Conservation (phyloP, 1,140 invertebrate species). For the Druon quercuslanigerum region DNA sequence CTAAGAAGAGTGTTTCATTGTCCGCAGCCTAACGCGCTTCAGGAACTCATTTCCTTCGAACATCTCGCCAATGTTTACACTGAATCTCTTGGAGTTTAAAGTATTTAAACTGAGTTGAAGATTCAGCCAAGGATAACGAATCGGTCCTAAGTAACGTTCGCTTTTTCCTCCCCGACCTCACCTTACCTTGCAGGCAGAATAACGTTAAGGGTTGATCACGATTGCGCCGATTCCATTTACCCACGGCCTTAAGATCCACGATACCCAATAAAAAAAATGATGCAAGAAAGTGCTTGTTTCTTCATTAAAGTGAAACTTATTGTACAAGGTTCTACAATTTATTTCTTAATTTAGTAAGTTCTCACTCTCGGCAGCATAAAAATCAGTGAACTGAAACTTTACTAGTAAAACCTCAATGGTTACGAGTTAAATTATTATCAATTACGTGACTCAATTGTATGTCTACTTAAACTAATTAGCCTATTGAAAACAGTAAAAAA, state of each 20-base stretch:
- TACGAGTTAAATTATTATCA: not conserved
- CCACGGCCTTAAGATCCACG: not conserved
- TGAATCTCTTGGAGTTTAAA: conserved; percentile 8
- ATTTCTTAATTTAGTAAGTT: conserved; percentile 27
- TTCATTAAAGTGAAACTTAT: conserved; percentile 12
- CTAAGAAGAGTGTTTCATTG: not conserved
- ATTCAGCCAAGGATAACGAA: conserved; percentile 26
- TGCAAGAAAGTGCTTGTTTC: conserved; percentile 13
- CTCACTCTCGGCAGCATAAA: conserved; percentile 14
- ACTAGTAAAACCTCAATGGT: not conserved
- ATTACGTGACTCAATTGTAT: conserved; percentile 1
- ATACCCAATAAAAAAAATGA: not conserved
- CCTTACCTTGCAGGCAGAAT: conserved; percentile 11
- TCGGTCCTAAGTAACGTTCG: conserved; percentile 14
- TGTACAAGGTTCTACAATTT: not conserved
- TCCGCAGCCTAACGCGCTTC: conserved; percentile 7
- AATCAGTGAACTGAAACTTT: not conserved
- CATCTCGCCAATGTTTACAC: conserved; percentile 13
- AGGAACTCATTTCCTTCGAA: conserved; percentile 19
- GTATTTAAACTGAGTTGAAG: conserved; percentile 27
- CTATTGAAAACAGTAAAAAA: not conserved
- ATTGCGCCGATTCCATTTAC: conserved; percentile 6
- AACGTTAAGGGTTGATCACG: conserved; percentile 2
- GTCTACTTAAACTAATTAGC: not conserved
- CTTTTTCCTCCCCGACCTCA: conserved; percentile 11